Conservation (phyloP, 2,797 vertebrate genomes). For the Scleropages formosus region DNA sequence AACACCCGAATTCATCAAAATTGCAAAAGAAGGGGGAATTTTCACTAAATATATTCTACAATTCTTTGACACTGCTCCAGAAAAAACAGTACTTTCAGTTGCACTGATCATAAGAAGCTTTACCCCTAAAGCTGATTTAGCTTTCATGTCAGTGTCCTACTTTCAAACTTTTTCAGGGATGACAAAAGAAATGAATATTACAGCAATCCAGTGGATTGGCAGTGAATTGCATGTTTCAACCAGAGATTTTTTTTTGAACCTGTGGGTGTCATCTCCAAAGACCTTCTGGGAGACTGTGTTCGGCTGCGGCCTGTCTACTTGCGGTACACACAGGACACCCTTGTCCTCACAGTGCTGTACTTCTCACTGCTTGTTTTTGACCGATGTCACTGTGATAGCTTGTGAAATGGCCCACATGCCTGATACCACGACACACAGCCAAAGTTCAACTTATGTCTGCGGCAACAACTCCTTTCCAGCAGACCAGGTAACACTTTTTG, state of each 20-base stretch:
- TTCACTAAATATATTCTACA: slow-evolving; percentile 52
- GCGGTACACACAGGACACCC: slow-evolving; percentile 2
- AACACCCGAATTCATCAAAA: slow-evolving; percentile 39
- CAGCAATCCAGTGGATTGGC: slow-evolving; percentile 48
- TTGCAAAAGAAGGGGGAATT: slow-evolving; percentile 49
- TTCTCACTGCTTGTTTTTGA: slow-evolving; percentile 48
- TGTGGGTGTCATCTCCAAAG: background rate
- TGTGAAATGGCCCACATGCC: slow-evolving; percentile 58
- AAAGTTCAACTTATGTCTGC: slow-evolving; percentile 51
- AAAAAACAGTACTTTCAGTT: background rate
- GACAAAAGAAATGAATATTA: slow-evolving; percentile 50
- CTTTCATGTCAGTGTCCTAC: slow-evolving; percentile 49
- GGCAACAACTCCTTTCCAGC: slow-evolving; percentile 49
- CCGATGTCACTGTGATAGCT: slow-evolving; percentile 60
- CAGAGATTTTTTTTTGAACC: slow-evolving; percentile 30
- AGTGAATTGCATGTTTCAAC: slow-evolving; percentile 34
- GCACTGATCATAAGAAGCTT: slow-evolving; percentile 40
- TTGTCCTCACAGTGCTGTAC: slow-evolving; percentile 53
- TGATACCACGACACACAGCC: slow-evolving; percentile 50
- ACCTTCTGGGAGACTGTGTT: slow-evolving; percentile 29
- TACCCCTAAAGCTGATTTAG: slow-evolving; percentile 53
- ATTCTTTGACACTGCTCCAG: slow-evolving; percentile 18
- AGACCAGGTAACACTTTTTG: slow-evolving; percentile 48
- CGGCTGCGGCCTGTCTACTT: slow-evolving; percentile 43
- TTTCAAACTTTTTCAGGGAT: slow-evolving; percentile 40